These are phyloP conservation scores for Phyllostomus discolor DNA, from an alignment of 2,113 vertebrate genomes.

Conservation along the genomic window DNA sequence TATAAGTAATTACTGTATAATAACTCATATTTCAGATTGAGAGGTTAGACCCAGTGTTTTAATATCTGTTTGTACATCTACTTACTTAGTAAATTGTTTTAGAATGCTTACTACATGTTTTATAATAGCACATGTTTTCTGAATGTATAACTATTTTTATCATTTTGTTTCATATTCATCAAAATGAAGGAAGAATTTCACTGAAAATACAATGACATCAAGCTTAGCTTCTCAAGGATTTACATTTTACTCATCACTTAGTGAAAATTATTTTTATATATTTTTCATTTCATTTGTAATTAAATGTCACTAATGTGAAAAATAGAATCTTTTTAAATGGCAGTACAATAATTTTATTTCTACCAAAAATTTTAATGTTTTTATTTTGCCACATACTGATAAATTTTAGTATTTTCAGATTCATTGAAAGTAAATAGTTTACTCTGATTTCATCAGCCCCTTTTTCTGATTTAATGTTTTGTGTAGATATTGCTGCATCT, in stretches of 20 bases:
- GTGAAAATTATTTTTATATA: not conserved
- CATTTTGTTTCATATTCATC: constrained; percentile 54
- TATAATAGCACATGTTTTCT: not conserved
- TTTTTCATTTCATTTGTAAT: not conserved
- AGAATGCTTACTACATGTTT: rapidly evolving
- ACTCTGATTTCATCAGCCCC: not conserved
- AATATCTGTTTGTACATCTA: not conserved
- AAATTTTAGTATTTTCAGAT: not conserved
- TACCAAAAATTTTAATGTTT: not conserved
- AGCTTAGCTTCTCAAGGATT: not conserved
- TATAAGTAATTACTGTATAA: not conserved
- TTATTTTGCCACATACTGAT: not conserved
- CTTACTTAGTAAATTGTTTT: rapidly evolving
- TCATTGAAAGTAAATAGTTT: not conserved
- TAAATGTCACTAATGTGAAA: not conserved
- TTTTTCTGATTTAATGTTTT: constrained; percentile 1
- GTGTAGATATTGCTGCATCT: constrained; percentile 87
- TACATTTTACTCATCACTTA: not conserved
- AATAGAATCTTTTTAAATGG: not conserved
- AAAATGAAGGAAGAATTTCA: constrained; percentile 62
- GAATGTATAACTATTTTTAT: not conserved
- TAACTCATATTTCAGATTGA: not conserved
- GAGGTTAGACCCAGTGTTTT: not conserved
- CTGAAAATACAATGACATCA: not conserved
- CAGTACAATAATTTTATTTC: not conserved